phyloP scores from a whole-genome alignment of 1,140 invertebrate species.

The Polyergus mexicanus region DNA sequence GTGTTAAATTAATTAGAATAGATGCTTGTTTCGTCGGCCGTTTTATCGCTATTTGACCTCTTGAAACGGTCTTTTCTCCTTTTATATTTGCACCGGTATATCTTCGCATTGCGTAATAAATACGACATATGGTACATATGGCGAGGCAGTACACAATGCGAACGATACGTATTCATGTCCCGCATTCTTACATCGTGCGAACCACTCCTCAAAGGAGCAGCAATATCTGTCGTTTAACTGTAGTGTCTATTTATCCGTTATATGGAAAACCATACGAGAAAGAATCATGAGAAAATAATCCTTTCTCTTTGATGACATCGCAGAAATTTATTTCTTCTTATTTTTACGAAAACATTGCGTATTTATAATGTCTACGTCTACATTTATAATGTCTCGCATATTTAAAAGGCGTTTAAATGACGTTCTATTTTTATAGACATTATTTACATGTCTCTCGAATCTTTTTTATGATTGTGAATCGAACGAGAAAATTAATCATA shows the following conservation, averaged over 20 bases:
- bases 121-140: background rate
- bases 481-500: too few relatives aligned
- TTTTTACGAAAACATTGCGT: too few relatives aligned
- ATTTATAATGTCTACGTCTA: too few relatives aligned
- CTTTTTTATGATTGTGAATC: too few relatives aligned
- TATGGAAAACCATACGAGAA: background rate
- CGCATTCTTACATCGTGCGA: conserved; percentile 62
- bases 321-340: background rate
- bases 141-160: conserved; percentile 56
- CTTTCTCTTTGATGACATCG: too few relatives aligned
- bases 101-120: conserved; percentile 33
- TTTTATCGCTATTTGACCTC: conserved; percentile 26
- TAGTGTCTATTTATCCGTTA: background rate
- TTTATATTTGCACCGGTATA: conserved; percentile 34
- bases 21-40: background rate
- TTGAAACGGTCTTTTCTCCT: conserved; percentile 2
- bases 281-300: background rate
- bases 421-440: too few relatives aligned
- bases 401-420: too few relatives aligned
- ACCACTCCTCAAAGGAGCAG: conserved; percentile 39
- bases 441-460: too few relatives aligned
- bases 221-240: conserved; percentile 38
- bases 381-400: too few relatives aligned
- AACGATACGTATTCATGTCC: conserved; percentile 59
- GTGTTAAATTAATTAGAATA: conserved; percentile 10